These are phyloP conservation scores for Sericinus montela DNA, from an alignment of 2,888 invertebrate species.

Conservation along the genomic window DNA sequence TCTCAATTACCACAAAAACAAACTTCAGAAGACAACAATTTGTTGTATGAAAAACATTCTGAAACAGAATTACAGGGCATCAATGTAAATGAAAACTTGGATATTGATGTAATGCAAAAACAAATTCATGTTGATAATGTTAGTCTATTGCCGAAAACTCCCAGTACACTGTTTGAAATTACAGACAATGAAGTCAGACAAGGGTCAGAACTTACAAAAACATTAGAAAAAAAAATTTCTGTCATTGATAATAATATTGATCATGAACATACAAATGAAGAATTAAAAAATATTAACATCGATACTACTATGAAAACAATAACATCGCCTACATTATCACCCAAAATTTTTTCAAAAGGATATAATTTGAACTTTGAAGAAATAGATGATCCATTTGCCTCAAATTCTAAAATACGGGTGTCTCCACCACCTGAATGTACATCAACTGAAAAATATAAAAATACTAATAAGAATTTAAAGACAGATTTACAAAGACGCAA, in stretches of 20 bases:
- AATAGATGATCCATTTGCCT: constrained; percentile 61
- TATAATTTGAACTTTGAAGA: constrained; percentile 67
- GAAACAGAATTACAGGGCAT: not conserved
- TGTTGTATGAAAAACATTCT: not conserved
- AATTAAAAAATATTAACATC: not conserved
- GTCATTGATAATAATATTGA: not conserved
- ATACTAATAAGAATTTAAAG: constrained; percentile 19
- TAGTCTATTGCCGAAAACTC: not conserved
- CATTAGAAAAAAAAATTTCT: not conserved
- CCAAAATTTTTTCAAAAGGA: constrained; percentile 53
- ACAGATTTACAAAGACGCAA: constrained; percentile 43
- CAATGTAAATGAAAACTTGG: not conserved
- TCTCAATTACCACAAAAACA: not conserved
- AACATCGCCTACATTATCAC: constrained; percentile 44
- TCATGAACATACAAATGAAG: not conserved
- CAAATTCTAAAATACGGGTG: constrained; percentile 53
- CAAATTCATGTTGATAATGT: not conserved
- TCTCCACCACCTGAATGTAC: constrained; percentile 42
- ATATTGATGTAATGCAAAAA: not conserved
- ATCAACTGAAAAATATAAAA: constrained; percentile 6
- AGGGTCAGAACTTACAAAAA: not conserved
- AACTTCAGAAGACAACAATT: not conserved
- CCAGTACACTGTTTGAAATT: not conserved
- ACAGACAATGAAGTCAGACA: not conserved
- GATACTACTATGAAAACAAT: constrained; percentile 28